Evolutionary conservation across 2,888 invertebrate genomes (phyloP).

Genomic region (Pristionchus mayeri): DNA sequence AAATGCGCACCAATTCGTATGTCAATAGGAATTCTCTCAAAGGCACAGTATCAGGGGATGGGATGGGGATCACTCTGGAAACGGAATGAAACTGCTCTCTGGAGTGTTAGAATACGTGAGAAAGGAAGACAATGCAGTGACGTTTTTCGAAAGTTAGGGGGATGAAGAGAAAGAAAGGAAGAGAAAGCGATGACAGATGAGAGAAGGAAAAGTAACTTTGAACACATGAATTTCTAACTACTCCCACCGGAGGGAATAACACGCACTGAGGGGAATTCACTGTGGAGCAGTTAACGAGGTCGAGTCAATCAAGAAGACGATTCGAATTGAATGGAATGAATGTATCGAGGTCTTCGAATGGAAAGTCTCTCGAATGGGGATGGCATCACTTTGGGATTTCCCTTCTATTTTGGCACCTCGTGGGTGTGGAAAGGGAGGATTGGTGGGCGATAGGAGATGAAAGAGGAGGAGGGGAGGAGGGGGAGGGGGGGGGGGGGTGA

Average conservation of each 20-base stretch:
- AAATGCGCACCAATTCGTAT: background rate
- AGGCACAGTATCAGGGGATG: no score
- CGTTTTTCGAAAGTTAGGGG: no score
- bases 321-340: background rate
- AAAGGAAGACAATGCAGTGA: background rate
- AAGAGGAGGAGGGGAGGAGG: background rate
- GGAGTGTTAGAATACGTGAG: background rate
- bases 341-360: background rate
- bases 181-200: background rate
- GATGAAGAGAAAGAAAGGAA: no score
- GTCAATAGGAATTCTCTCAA: slow-evolving; percentile 10
- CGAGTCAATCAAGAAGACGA: no score
- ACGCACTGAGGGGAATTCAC: background rate
- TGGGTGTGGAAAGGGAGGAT: slow-evolving; percentile 33
- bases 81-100: background rate
- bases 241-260: slow-evolving; percentile 1
- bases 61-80: background rate
- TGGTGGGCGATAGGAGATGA: slow-evolving; percentile 30
- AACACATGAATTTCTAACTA: background rate
- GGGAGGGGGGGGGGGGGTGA: background rate
- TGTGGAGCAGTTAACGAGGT: background rate
- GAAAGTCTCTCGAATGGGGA: background rate
- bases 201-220: background rate
- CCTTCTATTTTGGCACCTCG: slow-evolving; percentile 40
- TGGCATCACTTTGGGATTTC: background rate